Conservation (phyloP, 2,888 invertebrate genomes). For the Hemistola chrysoprasaria region DNA sequence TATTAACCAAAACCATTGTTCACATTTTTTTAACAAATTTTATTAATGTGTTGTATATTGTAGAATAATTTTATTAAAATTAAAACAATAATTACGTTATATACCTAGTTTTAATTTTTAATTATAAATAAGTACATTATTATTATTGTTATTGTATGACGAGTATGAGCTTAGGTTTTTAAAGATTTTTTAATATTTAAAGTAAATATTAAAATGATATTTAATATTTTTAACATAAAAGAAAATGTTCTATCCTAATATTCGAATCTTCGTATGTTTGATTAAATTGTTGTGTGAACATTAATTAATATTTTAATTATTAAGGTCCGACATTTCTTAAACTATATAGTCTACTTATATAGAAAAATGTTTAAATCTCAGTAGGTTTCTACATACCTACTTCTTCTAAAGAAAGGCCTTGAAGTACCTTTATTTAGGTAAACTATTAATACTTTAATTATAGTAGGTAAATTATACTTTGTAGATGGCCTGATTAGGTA, state of each 20-base stretch:
- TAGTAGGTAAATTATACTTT: no score
- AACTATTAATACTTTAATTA: no score
- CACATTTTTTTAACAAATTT: constrained; percentile 73
- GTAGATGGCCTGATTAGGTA: no score
- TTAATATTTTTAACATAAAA: constrained; percentile 10
- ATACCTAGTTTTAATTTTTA: constrained; percentile 1
- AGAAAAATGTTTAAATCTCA: no score
- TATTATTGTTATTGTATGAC: constrained; percentile 3
- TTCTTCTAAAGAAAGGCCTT: no score
- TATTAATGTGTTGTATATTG: constrained; percentile 71
- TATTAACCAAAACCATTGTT: constrained; percentile 79
- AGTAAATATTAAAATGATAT: constrained; percentile 5
- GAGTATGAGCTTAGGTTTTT: constrained; percentile 9
- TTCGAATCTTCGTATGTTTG: background rate
- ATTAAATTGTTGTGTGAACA: constrained; percentile 2
- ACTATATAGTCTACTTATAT: no score
- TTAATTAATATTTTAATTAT: no score
- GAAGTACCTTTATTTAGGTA: no score
- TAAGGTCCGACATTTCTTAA: no score
- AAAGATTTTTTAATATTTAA: constrained; percentile 2
- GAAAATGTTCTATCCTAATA: no score
- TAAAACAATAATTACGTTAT: no score
- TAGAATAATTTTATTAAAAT: constrained; percentile 63
- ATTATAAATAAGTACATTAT: background rate
- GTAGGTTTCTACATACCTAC: no score